A percentile compares a stretch with the other conserved stretches of the same genome.
Conservation (phyloP, 2,888 invertebrate genomes). For the Drosophila subsilvestris region DNA sequence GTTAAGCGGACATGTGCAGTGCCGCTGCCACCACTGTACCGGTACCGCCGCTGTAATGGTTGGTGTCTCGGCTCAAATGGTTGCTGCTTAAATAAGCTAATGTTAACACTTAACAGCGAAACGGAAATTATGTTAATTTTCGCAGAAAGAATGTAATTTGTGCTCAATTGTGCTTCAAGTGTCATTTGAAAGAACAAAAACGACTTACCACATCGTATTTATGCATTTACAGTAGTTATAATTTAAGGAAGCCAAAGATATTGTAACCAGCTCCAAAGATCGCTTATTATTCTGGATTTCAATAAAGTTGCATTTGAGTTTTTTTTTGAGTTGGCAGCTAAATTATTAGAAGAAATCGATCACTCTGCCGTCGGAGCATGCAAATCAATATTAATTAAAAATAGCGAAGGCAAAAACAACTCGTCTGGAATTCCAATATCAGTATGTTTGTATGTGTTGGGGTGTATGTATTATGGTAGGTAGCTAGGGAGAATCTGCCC, state of each 20-base stretch:
- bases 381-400: constrained; percentile 69
- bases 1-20: not conserved
- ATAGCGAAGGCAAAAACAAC: constrained; percentile 3
- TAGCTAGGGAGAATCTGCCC: not conserved
- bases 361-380: constrained; percentile 5
- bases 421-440: constrained; percentile 39
- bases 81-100: constrained; percentile 58
- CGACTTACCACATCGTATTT: too few relatives aligned
- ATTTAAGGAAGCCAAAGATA: too few relatives aligned
- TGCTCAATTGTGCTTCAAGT: too few relatives aligned
- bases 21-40: constrained; percentile 33
- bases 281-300: too few relatives aligned
- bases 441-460: constrained; percentile 1
- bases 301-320: too few relatives aligned
- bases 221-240: too few relatives aligned
- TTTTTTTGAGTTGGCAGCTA: not conserved
- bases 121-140: not conserved
- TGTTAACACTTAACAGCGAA: constrained; percentile 37
- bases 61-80: constrained; percentile 63
- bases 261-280: not conserved
- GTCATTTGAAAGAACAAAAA: too few relatives aligned
- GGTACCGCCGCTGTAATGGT: constrained; percentile 58
- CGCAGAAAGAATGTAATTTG: too few relatives aligned
- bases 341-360: constrained; percentile 33
- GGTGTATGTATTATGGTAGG: not conserved